phyloP scores from a whole-genome alignment of 92 coral and sea anemone genomes.

The Heteractis magnifica region DNA sequence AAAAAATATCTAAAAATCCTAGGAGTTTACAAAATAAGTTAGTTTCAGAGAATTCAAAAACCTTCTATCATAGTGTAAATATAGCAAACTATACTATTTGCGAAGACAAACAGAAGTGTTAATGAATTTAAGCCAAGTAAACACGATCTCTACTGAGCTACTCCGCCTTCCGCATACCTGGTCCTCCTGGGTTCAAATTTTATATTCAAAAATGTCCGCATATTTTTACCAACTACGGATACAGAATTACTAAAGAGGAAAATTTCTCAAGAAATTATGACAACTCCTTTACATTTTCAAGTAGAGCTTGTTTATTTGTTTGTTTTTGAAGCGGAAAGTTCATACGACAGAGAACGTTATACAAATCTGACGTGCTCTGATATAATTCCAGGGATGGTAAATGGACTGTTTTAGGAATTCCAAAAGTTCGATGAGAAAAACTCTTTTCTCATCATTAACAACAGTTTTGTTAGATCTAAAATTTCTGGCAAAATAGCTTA shows the following conservation, averaged over 20 bases:
- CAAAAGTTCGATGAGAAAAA: not conserved
- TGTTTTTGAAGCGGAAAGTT: not conserved
- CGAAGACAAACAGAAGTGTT: not conserved
- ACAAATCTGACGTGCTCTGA: not conserved
- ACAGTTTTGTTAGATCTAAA: too few relatives aligned
- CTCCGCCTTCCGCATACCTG: not conserved
- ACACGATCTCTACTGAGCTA: not conserved
- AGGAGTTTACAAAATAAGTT: not conserved
- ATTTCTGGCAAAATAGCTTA: too few relatives aligned
- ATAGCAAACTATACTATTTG: not conserved
- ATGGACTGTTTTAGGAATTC: not conserved
- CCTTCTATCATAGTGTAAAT: not conserved
- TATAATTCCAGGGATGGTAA: not conserved
- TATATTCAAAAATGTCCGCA: not conserved
- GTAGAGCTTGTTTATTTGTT: not conserved
- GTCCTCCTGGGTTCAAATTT: not conserved
- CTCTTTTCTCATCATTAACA: too few relatives aligned
- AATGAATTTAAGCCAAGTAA: not conserved
- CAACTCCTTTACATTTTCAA: not conserved
- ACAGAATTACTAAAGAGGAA: not conserved
- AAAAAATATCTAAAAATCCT: too few relatives aligned
- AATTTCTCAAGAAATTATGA: not conserved
- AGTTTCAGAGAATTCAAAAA: not conserved
- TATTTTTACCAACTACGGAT: not conserved
- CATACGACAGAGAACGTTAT: not conserved